Evolutionary conservation across 2,888 invertebrate species (phyloP).

Genomic region (Apamea monoglypha): DNA sequence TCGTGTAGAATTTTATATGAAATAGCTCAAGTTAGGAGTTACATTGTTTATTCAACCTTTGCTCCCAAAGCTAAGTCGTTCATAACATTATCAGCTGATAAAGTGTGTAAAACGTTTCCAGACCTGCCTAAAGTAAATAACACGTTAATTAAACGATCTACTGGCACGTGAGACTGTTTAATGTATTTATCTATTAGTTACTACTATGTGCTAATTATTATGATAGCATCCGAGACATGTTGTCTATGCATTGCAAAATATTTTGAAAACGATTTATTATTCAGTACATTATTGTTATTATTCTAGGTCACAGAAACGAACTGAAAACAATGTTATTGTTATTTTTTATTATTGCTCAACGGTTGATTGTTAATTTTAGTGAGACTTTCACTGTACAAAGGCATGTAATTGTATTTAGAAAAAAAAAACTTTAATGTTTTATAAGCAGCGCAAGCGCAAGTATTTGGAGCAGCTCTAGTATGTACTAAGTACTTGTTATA

Average conservation of each 20-base stretch:
- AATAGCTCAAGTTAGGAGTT: neutral
- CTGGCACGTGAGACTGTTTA: constrained; percentile 39
- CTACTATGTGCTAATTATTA: constrained; percentile 17
- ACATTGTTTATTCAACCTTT: constrained; percentile 38
- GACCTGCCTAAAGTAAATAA: constrained; percentile 35
- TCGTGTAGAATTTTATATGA: constrained; percentile 10
- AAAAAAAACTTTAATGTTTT: neutral
- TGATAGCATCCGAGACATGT: constrained; percentile 5
- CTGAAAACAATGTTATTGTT: neutral
- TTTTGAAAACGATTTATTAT: neutral
- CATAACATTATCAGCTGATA: constrained; percentile 31
- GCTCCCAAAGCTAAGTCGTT: constrained; percentile 8
- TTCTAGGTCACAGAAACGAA: neutral
- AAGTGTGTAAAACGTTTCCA: constrained; percentile 23
- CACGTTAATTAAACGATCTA: constrained; percentile 15
- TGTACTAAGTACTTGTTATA: neutral
- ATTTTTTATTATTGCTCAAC: neutral
- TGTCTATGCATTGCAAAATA: constrained; percentile 24
- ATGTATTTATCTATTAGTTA: constrained; percentile 30
- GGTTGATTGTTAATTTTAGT: neutral
- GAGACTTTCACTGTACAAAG: neutral
- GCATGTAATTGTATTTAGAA: neutral
- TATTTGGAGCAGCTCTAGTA: neutral
- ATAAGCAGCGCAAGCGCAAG: neutral
- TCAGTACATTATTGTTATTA: neutral